Evolutionary conservation across 2,797 vertebrate genomes (phyloP).

Genomic region (Periophthalmus magnuspinnatus): DNA sequence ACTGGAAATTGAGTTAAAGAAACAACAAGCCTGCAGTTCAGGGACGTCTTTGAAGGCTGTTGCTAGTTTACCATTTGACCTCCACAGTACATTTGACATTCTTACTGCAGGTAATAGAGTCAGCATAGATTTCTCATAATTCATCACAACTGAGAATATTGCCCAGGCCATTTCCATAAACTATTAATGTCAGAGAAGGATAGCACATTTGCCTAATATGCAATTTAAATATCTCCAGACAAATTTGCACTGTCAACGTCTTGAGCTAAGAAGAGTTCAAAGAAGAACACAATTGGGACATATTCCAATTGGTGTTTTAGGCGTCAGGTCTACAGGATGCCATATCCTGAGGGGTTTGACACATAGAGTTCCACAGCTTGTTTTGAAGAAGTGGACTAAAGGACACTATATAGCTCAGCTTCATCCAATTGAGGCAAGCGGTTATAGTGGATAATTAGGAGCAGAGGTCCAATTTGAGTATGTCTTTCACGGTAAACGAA

Average conservation of each 20-base stretch:
- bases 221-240: conserved; percentile 1
- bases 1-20: too few relatives aligned
- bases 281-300: neutral
- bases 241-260: neutral
- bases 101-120: neutral
- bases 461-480: too few relatives aligned
- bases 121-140: neutral
- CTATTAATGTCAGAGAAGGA: neutral
- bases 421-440: too few relatives aligned
- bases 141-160: neutral
- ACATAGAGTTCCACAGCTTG: too few relatives aligned
- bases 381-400: too few relatives aligned
- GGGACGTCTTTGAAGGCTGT: too few relatives aligned
- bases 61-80: neutral
- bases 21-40: too few relatives aligned
- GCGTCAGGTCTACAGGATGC: too few relatives aligned
- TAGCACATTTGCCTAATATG: neutral
- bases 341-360: too few relatives aligned
- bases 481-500: too few relatives aligned
- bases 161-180: neutral
- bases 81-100: neutral
- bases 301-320: neutral
- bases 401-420: too few relatives aligned
- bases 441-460: too few relatives aligned
- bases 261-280: neutral